Conservation (phyloP, 2,888 invertebrate genomes). For the Blastobasis adustella region DNA sequence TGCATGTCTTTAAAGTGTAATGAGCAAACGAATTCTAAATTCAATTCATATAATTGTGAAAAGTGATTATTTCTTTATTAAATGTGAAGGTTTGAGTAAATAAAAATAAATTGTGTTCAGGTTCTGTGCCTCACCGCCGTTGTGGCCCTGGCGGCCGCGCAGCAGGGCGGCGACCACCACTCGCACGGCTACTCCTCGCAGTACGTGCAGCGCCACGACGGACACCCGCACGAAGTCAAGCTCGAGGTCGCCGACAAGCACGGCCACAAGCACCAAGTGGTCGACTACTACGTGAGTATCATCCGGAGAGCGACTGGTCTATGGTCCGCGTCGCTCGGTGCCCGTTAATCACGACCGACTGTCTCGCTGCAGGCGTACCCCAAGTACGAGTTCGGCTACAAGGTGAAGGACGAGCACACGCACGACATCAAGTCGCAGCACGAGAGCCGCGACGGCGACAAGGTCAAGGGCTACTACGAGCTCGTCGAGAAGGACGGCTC, state of each 20-base stretch:
- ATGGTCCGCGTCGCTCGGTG: no score
- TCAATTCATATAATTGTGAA: no score
- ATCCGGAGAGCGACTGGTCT: no score
- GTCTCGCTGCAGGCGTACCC: constrained; percentile 61
- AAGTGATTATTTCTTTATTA: no score
- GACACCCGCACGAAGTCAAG: constrained; percentile 4
- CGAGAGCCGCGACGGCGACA: constrained; percentile 76
- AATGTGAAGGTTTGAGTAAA: no score
- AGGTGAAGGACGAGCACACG: constrained; percentile 72
- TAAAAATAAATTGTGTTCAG: constrained; percentile 21
- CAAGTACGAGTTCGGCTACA: constrained; percentile 74
- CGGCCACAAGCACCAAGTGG: constrained; percentile 21
- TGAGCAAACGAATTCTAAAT: no score
- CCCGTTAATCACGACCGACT: no score
- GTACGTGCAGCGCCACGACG: constrained; percentile 42
- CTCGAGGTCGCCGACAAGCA: constrained; percentile 20
- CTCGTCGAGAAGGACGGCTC: constrained; percentile 68
- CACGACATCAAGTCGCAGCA: constrained; percentile 77
- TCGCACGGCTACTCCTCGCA: constrained; percentile 44
- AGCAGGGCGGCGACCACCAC: constrained; percentile 4
- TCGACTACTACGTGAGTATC: constrained; percentile 38
- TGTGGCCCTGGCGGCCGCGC: constrained; percentile 49
- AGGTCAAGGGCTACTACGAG: constrained; percentile 72
- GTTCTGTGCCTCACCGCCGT: constrained; percentile 48
- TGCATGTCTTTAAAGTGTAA: no score